Base-by-base conservation (phyloP, 1,140 invertebrate genomes). In the Drosophila burlai region DNA sequence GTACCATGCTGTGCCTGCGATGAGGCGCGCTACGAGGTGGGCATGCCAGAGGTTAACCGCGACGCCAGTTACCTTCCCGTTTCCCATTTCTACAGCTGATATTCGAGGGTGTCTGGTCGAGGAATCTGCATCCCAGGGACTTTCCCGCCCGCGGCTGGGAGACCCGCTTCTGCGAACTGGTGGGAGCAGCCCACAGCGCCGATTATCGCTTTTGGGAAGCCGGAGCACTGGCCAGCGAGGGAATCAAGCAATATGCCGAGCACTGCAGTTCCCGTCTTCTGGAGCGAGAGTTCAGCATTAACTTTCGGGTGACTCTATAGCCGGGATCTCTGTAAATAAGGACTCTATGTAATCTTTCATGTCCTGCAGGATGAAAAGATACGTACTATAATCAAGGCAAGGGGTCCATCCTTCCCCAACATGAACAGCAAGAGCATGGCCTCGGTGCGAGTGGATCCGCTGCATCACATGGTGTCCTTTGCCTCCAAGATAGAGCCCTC, bases 61-160 rank as follows among this genome's bases (percentile, higher is more conserved):
- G 21, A 16, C 18, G 2, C 31, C 38, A 50, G n/a, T 72, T 47
- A 60, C 54, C 36, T 43, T 34, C 10, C 10, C 6, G 21, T 50
- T 31, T 13, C 2, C 34, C 24, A 4, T 26, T n/a, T 9, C 10
- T 57, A 0, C 80, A 97, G 96, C 95, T 98, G 4, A 97, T 96
- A 13, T 99, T 99, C 93, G 97, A 99, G 93, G 98, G 99, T 4
- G 94, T 98, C 4, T 99, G 99, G 99, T 99, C 98, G 0, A 95
- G 97, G 43, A 97, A 99, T 83, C 99, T 98, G 0, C 99, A 99
- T 93, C 98, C 99, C 0, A 98, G 98, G 92, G 97, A 99, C 91
- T 99, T 98, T 92, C 99, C 99, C 0, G 94, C 95, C 9, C 96
- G 97, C 82, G 94, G 95, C n/a, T 97, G 96, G 94, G 94, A 96